phyloP scores from a whole-genome alignment of 53 echinoderm and acorn worm genomes.

The Stichopus horrens region DNA sequence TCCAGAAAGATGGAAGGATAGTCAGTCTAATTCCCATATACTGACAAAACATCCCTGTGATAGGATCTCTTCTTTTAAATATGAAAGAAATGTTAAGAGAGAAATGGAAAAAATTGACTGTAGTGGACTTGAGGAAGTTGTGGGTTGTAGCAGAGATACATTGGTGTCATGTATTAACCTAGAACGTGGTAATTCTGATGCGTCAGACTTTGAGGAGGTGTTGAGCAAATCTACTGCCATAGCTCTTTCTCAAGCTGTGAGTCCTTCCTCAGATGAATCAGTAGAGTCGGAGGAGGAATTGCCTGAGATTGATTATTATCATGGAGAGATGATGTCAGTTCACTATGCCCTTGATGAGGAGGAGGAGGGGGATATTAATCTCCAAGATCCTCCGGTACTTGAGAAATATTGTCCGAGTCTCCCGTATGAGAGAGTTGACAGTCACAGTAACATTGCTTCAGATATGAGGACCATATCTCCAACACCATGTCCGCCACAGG shows the following conservation, averaged over 20 bases:
- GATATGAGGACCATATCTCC: background rate
- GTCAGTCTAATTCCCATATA: background rate
- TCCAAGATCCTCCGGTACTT: background rate
- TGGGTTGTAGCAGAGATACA: no score
- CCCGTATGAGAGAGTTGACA: background rate
- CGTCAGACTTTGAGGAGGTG: slow-evolving; percentile 26
- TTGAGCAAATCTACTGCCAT: slow-evolving; percentile 12
- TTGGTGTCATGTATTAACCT: background rate
- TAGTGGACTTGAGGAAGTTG: background rate
- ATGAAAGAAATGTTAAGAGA: background rate
- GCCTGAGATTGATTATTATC: slow-evolving; percentile 15
- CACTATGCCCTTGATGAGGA: background rate
- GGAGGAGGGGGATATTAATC: background rate
- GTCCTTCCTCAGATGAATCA: background rate
- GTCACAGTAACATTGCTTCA: background rate
- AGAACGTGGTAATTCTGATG: background rate
- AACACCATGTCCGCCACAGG: background rate
- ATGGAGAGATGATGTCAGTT: background rate
- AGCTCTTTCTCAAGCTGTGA: slow-evolving; percentile 17
- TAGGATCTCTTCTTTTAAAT: background rate
- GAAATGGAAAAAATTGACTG: background rate
- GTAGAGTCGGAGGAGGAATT: slow-evolving; percentile 20
- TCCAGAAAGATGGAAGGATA: background rate
- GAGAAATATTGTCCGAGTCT: slow-evolving; percentile 14
- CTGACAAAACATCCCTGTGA: background rate